Evolutionary conservation across 1,140 invertebrate species (phyloP), one percentile per base, ranked within the genome.

Genomic region (Brachionus asplanchnoidis): DNA sequence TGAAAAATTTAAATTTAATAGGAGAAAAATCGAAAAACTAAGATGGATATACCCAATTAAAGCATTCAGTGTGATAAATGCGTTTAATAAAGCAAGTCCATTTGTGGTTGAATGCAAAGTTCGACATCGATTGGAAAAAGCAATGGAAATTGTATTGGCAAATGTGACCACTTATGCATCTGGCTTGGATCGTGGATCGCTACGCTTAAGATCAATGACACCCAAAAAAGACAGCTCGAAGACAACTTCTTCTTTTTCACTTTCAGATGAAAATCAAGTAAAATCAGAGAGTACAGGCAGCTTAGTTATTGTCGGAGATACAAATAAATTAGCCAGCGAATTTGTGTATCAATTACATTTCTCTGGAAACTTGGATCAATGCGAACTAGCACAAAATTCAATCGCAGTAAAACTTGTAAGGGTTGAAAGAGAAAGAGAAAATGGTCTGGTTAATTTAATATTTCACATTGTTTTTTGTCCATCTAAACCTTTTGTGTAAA

Each of bases 381-480:
- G 73, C 26, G 73, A 77, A 14, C 17, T 36, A 53, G 73, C 73
- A 17, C 20, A 73, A 70, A 84, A 84, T 84, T 68, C 82, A 3
- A 53, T 84, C 7, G 82, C 60, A 53, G 46, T 84, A 11, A 68
- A 84, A 53, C 20, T 84, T 2, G 85, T 89, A 4, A 86, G 87
- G 60, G 86, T 88, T 85, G 86, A 87, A 42, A 86, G 88, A 68
- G 87, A 89, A 32, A 87, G 86, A 36, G 56, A 79, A 0, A 86
- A 87, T 66, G 89, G 89, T 5, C 85, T 89, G 5, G 88, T 90
- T 8, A 86, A 87, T 5, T 87, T 90, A 2, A 86, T 89, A 11
- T 90, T 89, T 78, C 87, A 89, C 84, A 84, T 89, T 53, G 86
- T 87, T 8, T 89, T 86, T 86, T 85, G 86, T 60, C 89, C 89